These are phyloP conservation scores for Glaucopsyche alexis DNA, from an alignment of 2,888 invertebrate species.

Conservation along the genomic window DNA sequence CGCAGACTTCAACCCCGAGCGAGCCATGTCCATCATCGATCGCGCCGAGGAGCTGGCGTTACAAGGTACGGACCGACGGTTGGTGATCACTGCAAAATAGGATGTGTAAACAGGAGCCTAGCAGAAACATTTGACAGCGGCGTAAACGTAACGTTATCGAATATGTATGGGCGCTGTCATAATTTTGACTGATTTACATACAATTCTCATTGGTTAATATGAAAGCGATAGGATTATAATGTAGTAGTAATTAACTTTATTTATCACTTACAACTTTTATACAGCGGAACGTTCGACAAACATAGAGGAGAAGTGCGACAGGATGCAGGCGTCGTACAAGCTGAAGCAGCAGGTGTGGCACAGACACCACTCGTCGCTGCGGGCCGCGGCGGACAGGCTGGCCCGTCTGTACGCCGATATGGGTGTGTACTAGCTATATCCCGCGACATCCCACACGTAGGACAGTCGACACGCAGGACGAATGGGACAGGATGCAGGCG, in stretches of 20 bases:
- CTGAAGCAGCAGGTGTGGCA: slow-evolving; percentile 64
- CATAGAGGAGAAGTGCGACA: slow-evolving; percentile 51
- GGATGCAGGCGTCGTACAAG: slow-evolving; percentile 49
- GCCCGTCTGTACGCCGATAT: slow-evolving; percentile 60
- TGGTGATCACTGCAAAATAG: background rate
- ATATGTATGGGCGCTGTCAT: too few species aligned
- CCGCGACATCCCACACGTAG: background rate
- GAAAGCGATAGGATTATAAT: background rate
- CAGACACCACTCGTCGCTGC: slow-evolving; percentile 57
- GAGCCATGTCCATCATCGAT: slow-evolving; percentile 51
- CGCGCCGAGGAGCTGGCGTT: slow-evolving; percentile 53
- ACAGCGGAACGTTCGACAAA: slow-evolving; percentile 50
- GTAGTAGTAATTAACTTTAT: background rate
- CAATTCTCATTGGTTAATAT: too few species aligned
- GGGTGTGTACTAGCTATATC: slow-evolving; percentile 46
- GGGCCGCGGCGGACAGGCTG: slow-evolving; percentile 55
- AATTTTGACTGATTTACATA: too few species aligned
- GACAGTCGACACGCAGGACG: background rate
- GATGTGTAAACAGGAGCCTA: too few species aligned
- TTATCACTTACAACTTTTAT: slow-evolving; percentile 23
- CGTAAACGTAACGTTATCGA: too few species aligned
- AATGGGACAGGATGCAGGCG: background rate
- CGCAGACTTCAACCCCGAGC: slow-evolving; percentile 52
- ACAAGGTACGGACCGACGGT: slow-evolving; percentile 46
- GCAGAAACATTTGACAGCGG: too few species aligned